Percentiles rank a stretch among this genome's conserved stretches.
Conservation (phyloP, 2,113 vertebrate genomes). For the Eulacestoma nigropectus region DNA sequence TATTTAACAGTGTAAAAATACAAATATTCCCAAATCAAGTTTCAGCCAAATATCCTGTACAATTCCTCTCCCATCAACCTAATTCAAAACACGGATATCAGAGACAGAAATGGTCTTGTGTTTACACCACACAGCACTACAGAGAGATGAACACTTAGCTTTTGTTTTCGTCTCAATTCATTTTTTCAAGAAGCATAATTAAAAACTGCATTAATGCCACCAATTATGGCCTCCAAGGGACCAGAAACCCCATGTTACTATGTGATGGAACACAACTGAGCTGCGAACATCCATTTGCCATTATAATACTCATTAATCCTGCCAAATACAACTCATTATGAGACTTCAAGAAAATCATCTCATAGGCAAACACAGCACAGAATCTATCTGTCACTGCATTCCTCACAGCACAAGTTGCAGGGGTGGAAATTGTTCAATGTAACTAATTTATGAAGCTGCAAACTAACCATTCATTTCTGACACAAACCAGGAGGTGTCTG, state of each 20-base stretch:
- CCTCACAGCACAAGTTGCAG: conserved; percentile 72
- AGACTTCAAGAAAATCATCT: conserved; percentile 96
- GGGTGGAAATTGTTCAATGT: conserved; percentile 66
- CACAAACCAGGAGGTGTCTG: conserved; percentile 34
- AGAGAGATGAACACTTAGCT: conserved; percentile 79
- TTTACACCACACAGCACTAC: conserved; percentile 68
- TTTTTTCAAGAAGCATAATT: conserved; percentile 96
- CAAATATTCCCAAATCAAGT: conserved; percentile 51
- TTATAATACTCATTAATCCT: conserved; percentile 98
- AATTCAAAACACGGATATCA: conserved; percentile 64
- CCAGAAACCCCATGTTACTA: conserved; percentile 86
- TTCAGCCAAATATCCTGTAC: conserved; percentile 41
- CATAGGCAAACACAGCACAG: conserved; percentile 92
- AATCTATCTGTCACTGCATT: conserved; percentile 85
- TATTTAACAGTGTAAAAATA: conserved; percentile 41
- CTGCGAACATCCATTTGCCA: conserved; percentile 94
- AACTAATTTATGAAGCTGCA: conserved; percentile 70
- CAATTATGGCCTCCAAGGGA: conserved; percentile 88
- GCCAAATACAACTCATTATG: conserved; percentile 97
- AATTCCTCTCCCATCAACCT: conserved; percentile 28
- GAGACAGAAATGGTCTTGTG: conserved; percentile 49
- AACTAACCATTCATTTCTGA: conserved; percentile 65
- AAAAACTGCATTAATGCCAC: conserved; percentile 95
- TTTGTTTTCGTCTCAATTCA: conserved; percentile 88
- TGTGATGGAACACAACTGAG: conserved; percentile 91